Percentiles rank a stretch among this genome's conserved stretches.
Conservation (phyloP, 1,140 invertebrate species). For the Drosophila kepulauana region DNA sequence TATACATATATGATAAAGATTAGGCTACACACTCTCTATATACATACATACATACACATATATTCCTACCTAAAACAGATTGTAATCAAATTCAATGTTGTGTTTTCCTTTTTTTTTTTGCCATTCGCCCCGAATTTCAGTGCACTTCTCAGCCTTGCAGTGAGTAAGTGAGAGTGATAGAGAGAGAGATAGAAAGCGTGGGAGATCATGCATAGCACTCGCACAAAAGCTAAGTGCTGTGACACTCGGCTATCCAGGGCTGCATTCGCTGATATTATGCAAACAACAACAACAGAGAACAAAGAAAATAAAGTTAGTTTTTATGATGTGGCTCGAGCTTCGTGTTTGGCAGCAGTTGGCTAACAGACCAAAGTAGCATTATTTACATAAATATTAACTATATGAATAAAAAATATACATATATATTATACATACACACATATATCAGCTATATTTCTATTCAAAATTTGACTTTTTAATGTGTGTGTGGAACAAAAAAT, state of each 20-base stretch:
- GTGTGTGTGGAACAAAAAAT: constrained; percentile 19
- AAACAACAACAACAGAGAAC: not conserved
- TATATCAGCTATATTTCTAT: constrained; percentile 5
- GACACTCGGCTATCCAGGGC: constrained; percentile 20
- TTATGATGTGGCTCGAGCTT: constrained; percentile 42
- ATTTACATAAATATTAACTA: constrained; percentile 22
- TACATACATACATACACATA: not conserved
- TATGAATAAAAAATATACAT: constrained; percentile 8
- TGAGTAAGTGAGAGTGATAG: no score
- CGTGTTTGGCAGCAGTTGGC: constrained; percentile 37
- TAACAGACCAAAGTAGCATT: constrained; percentile 56
- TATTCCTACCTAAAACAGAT: not conserved
- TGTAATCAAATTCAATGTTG: constrained; percentile 1
- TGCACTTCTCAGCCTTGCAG: not conserved
- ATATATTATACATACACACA: constrained; percentile 15
- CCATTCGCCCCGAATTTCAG: not conserved
- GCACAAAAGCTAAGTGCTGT: constrained; percentile 42
- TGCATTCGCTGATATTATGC: constrained; percentile 34
- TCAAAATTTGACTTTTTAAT: constrained; percentile 5
- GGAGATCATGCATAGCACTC: constrained; percentile 10
- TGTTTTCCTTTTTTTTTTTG: not conserved
- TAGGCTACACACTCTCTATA: not conserved
- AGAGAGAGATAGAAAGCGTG: no score
- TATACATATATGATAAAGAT: constrained; percentile 13
- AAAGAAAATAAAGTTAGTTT: constrained; percentile 11